phyloP scores from a whole-genome alignment of 2,797 vertebrate genomes.

The Enteromius anoplus region DNA sequence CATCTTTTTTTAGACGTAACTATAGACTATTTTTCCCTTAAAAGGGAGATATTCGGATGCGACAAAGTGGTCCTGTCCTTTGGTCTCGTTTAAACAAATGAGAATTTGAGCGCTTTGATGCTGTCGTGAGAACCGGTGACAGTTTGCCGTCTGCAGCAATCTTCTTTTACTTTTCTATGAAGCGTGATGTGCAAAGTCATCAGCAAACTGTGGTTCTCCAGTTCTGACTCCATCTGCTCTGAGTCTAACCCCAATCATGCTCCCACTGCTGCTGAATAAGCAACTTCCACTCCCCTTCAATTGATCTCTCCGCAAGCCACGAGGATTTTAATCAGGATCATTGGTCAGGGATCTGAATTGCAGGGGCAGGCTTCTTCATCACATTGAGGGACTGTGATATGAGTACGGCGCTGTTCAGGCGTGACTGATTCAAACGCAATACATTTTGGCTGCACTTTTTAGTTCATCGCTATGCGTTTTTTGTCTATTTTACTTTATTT shows the following conservation, averaged over 20 bases:
- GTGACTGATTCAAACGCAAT: slow-evolving; percentile 17
- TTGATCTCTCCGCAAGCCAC: slow-evolving; percentile 50
- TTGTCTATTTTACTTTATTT: neutral
- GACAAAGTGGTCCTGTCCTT: slow-evolving; percentile 16
- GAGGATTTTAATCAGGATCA: slow-evolving; percentile 63
- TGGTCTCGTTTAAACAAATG: slow-evolving; percentile 43
- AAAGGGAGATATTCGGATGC: neutral
- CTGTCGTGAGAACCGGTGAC: slow-evolving; percentile 27
- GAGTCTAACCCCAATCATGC: slow-evolving; percentile 54
- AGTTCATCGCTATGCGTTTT: slow-evolving; percentile 1
- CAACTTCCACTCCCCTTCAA: slow-evolving; percentile 50
- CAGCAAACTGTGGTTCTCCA: slow-evolving; percentile 48
- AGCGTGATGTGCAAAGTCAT: slow-evolving; percentile 53
- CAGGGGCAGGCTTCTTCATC: slow-evolving; percentile 42
- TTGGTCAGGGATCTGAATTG: slow-evolving; percentile 59
- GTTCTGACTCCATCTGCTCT: slow-evolving; percentile 45
- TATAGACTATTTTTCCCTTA: neutral
- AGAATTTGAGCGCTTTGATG: slow-evolving; percentile 49
- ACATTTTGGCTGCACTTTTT: slow-evolving; percentile 11
- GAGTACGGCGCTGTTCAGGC: slow-evolving; percentile 1
- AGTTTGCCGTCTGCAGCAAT: slow-evolving; percentile 53
- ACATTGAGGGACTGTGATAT: slow-evolving; percentile 22
- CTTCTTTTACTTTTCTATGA: slow-evolving; percentile 48
- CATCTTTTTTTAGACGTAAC: slow-evolving; percentile 14
- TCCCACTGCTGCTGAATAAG: slow-evolving; percentile 55